Evolutionary conservation across 2,113 vertebrate species (phyloP).

Genomic region (Oncorhynchus kisutch): DNA sequence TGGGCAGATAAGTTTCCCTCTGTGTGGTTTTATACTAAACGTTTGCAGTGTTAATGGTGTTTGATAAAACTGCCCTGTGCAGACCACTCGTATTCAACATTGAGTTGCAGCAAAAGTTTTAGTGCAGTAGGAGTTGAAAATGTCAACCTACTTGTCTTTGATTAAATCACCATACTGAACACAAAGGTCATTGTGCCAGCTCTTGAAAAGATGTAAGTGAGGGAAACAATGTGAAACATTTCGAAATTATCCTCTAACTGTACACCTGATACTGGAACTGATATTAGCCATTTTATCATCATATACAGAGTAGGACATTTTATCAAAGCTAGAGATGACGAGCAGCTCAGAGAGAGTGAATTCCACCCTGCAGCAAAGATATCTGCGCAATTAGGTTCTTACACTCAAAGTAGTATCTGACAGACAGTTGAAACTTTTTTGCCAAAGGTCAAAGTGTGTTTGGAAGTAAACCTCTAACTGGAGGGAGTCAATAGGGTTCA

Average conservation of each 20-base stretch:
- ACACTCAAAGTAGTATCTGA: not conserved
- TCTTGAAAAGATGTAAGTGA: conserved; percentile 3
- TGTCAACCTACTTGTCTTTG: conserved; percentile 30
- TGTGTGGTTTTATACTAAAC: conserved; percentile 12
- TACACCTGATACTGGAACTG: no score
- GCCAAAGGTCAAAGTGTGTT: conserved; percentile 17
- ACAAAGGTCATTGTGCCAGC: conserved; percentile 33
- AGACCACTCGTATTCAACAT: conserved; percentile 7
- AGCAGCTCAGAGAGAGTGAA: no score
- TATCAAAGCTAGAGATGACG: no score
- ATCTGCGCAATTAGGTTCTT: no score
- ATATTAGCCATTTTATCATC: no score
- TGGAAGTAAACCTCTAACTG: conserved; percentile 7
- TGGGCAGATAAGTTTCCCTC: not conserved
- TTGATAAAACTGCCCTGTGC: not conserved
- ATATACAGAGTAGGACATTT: not conserved
- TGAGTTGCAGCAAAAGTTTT: conserved; percentile 1
- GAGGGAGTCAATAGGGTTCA: conserved; percentile 31
- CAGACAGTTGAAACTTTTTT: conserved; percentile 11
- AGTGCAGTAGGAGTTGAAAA: conserved; percentile 17
- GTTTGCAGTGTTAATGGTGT: not conserved
- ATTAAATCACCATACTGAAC: conserved; percentile 8
- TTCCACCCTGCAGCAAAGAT: no score
- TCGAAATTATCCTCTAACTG: no score
- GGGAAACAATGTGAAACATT: no score